Evolutionary conservation across 2,888 invertebrate genomes (phyloP).

Genomic region (Siphlonurus alternatus): DNA sequence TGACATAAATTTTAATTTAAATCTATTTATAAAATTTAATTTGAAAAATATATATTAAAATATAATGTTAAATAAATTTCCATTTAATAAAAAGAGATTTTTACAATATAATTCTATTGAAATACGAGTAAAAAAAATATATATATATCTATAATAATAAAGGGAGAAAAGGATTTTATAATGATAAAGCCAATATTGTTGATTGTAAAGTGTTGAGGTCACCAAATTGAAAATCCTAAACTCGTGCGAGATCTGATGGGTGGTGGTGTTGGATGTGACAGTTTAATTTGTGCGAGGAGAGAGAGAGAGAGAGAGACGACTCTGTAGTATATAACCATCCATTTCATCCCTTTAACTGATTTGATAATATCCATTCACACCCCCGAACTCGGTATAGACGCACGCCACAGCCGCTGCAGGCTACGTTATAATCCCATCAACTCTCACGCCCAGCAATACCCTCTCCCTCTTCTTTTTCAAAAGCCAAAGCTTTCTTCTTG

Average conservation of each 20-base stretch:
- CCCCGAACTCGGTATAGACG: background rate
- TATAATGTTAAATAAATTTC: background rate
- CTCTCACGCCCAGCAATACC: background rate
- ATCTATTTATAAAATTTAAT: background rate
- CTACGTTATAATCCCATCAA: background rate
- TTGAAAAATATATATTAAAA: background rate
- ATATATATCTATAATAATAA: too few species aligned
- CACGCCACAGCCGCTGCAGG: background rate
- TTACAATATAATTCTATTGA: background rate
- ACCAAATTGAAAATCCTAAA: background rate
- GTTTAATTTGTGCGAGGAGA: background rate
- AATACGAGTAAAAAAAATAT: too few species aligned
- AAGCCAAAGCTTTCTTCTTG: too few species aligned
- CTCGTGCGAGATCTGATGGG: background rate
- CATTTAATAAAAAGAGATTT: background rate
- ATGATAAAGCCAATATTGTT: background rate
- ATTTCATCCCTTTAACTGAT: background rate
- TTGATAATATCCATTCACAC: background rate
- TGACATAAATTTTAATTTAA: background rate
- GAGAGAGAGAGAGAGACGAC: background rate
- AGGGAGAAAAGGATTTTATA: background rate
- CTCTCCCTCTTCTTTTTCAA: background rate
- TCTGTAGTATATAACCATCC: background rate
- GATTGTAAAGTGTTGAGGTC: background rate
- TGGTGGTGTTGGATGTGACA: background rate